Conservation (phyloP, 2,888 invertebrate genomes). For the Oscheius onirici region DNA sequence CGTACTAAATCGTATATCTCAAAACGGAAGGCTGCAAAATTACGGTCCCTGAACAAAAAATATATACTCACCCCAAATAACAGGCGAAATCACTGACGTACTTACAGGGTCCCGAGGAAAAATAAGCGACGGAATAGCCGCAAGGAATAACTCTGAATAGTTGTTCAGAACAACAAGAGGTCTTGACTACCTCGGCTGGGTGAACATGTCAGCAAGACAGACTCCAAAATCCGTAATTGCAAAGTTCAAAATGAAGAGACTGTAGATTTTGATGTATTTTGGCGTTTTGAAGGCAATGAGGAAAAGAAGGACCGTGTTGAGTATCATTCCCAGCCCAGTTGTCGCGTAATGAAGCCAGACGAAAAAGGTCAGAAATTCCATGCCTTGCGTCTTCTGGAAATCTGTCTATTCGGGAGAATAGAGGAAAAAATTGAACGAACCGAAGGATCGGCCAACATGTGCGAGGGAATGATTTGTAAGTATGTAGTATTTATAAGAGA, state of each 20-base stretch:
- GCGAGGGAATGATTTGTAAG: too few species aligned
- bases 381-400: not conserved
- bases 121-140: slow-evolving; percentile 20
- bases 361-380: slow-evolving; percentile 20
- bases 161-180: not conserved
- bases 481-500: too few species aligned
- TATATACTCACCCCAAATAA: slow-evolving; percentile 16
- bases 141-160: slow-evolving; percentile 26
- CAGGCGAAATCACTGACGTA: slow-evolving; percentile 18
- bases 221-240: slow-evolving; percentile 43
- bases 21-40: too few species aligned
- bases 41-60: too few species aligned
- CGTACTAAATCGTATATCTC: too few species aligned
- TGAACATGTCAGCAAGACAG: slow-evolving; percentile 46
- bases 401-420: too few species aligned
- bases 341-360: slow-evolving; percentile 24
- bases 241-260: slow-evolving; percentile 44
- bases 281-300: slow-evolving; percentile 31
- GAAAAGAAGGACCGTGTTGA: slow-evolving; percentile 27
- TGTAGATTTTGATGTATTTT: slow-evolving; percentile 39
- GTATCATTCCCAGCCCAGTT: slow-evolving; percentile 1
- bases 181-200: slow-evolving; percentile 33
- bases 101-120: slow-evolving; percentile 25
- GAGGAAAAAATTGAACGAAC: too few species aligned
- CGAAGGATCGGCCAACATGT: too few species aligned